phyloP scores from a whole-genome alignment of 2,888 invertebrate genomes.

The Pristionchus japonicus region DNA sequence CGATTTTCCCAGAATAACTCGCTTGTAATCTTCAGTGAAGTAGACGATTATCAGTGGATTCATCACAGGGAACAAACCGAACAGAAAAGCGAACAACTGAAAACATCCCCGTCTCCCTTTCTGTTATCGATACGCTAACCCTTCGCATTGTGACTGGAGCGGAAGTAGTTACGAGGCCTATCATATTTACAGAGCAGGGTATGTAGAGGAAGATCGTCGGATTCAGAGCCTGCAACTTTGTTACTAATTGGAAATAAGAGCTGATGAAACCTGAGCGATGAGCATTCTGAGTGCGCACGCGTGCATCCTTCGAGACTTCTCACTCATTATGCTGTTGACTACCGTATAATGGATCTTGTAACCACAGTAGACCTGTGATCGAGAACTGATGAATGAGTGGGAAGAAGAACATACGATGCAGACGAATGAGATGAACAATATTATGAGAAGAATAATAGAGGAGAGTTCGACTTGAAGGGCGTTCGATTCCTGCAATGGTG shows the following conservation, averaged over 20 bases:
- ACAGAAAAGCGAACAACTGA: neutral
- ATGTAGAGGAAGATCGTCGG: constrained; percentile 18
- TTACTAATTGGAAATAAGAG: neutral
- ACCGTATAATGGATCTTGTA: constrained; percentile 36
- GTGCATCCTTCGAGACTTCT: constrained; percentile 21
- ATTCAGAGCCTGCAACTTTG: constrained; percentile 13
- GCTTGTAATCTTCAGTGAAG: constrained; percentile 42
- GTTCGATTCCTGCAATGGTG: neutral
- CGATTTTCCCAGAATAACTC: neutral
- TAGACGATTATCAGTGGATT: constrained; percentile 31
- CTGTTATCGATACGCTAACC: neutral
- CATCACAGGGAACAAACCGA: constrained; percentile 15
- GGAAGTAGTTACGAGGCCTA: neutral
- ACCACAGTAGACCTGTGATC: neutral
- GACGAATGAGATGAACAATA: neutral
- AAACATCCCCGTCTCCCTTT: neutral
- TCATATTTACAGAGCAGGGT: neutral
- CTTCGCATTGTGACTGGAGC: neutral
- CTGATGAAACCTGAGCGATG: constrained; percentile 7
- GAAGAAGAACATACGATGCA: neutral
- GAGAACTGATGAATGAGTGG: neutral
- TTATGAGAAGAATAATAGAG: neutral
- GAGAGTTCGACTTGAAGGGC: neutral
- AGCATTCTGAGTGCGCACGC: constrained; percentile 9
- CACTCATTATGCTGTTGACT: constrained; percentile 23